A percentile compares a stretch with the other conserved stretches of the same genome.
Conservation (phyloP, 2,113 vertebrate genomes). For the Meleagris gallopavo region DNA sequence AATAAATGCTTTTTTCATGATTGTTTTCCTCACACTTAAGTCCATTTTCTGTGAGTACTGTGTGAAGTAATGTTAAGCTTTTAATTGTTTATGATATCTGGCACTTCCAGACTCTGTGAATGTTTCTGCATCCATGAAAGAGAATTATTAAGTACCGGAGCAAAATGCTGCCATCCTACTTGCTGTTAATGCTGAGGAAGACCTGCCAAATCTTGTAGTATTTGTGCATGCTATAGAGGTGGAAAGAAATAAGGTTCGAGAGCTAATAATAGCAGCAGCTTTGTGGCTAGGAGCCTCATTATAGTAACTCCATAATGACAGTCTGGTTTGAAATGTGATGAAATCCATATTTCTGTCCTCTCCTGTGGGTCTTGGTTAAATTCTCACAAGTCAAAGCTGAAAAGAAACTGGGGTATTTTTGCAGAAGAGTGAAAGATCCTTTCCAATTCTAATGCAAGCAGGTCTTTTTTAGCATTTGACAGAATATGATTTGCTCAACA, state of each 20-base stretch:
- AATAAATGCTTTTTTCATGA: slow-evolving; percentile 37
- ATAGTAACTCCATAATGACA: slow-evolving; percentile 21
- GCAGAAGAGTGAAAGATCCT: not conserved
- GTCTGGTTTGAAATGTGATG: not conserved
- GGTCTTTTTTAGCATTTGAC: not conserved
- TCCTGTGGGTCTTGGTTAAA: not conserved
- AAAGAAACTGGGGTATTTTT: not conserved
- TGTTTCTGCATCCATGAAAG: slow-evolving; percentile 36
- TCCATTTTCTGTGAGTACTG: not conserved
- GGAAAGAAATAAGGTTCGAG: not conserved
- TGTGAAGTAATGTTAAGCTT: slow-evolving; percentile 50
- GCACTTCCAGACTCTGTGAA: slow-evolving; percentile 2
- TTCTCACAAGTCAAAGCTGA: not conserved
- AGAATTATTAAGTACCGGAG: slow-evolving; percentile 27
- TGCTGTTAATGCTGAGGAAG: slow-evolving; percentile 14
- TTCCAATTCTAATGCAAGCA: not conserved
- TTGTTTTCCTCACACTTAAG: slow-evolving; percentile 21
- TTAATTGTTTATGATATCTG: slow-evolving; percentile 62
- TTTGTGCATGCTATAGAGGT: slow-evolving; percentile 10
- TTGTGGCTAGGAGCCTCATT: slow-evolving; percentile 2
- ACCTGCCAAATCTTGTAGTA: slow-evolving; percentile 39
- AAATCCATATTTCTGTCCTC: not conserved
- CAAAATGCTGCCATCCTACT: slow-evolving; percentile 23
- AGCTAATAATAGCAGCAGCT: slow-evolving; percentile 51
- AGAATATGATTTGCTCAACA: not conserved